These are phyloP conservation scores for Parazoanthus darwini DNA, from an alignment of 92 coral and sea anemone genomes.

Conservation along the genomic window DNA sequence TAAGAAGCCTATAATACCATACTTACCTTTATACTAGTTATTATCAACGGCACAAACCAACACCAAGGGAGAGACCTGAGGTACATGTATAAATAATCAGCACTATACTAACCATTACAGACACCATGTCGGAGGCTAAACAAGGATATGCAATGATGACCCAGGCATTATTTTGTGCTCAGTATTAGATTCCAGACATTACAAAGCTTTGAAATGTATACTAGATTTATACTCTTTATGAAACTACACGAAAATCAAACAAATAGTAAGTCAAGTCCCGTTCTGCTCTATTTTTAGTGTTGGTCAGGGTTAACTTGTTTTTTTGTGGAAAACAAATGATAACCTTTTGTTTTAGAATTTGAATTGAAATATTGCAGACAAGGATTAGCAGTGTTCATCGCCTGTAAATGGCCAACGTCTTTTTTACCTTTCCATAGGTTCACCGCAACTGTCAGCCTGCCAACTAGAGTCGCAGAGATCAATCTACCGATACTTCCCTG, in stretches of 20 bases:
- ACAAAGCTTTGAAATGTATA: too few species aligned
- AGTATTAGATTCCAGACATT: too few species aligned
- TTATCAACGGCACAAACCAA: not conserved
- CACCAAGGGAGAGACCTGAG: not conserved
- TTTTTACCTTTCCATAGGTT: slow-evolving; percentile 5
- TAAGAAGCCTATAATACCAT: not conserved
- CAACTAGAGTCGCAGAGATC: slow-evolving; percentile 61
- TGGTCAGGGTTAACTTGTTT: not conserved
- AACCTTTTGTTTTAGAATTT: too few species aligned
- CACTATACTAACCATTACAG: not conserved
- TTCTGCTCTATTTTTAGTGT: not conserved
- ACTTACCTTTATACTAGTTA: too few species aligned
- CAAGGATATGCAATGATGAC: too few species aligned
- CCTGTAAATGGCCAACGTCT: too few species aligned
- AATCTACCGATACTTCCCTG: slow-evolving; percentile 65
- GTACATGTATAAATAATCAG: too few species aligned
- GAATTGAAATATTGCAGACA: not conserved
- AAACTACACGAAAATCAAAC: not conserved
- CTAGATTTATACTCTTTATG: not conserved
- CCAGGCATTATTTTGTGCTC: too few species aligned
- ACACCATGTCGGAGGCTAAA: too few species aligned
- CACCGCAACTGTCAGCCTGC: slow-evolving; percentile 59
- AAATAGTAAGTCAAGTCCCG: not conserved
- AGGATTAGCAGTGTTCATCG: too few species aligned
- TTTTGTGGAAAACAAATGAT: too few species aligned